Evolutionary conservation across 2,888 invertebrate genomes (phyloP), one percentile per base, ranked within the genome.

Genomic region (Unio delphinus): DNA sequence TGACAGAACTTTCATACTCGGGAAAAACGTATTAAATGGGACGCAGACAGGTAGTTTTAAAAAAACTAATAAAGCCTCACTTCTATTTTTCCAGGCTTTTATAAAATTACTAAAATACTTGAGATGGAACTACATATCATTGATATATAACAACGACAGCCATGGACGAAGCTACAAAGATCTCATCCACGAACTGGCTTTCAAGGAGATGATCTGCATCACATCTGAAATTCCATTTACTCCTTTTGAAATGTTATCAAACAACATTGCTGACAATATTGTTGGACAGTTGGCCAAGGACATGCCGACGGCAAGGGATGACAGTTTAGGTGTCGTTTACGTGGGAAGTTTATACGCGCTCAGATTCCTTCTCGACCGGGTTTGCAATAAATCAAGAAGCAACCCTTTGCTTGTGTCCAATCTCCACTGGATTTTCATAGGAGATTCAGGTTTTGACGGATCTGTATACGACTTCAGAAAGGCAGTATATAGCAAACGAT

Each of bases 101-200:
- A 56, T 80, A 1, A 64, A 75, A 34, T 69, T 80, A 34, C 62
- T 81, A 28, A 15, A 65, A 20, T 30, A 69, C 2, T 58, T 72
- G 28, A 70, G 71, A 23, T 84, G 84, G 83, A 78, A 78, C 30
- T 80, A 76, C 62, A 66, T 80, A 2, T 71, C 71, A 7, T 61
- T 80, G 34, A 67, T 83, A 7, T 74, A 78, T 54, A 76, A 78
- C 11, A 66, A 76, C 34, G 78, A 81, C 55, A 68, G 66, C 18
- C 75, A 72, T 34, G 79, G 81, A 15, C 45, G 45, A 45, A 45
- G 45, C 45, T 45, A 45, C 45, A 45, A 45, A 17, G 58, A 7
- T 17, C 56, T 72, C 15, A 57, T 68, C 26, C 58, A 23, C 23
- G 11, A 28, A 6, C 5, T 57, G 0, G n/a, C 59, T 18, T n/a